Base-by-base conservation (phyloP, 2,113 vertebrate species). In the Tricholaema leucomelas region DNA sequence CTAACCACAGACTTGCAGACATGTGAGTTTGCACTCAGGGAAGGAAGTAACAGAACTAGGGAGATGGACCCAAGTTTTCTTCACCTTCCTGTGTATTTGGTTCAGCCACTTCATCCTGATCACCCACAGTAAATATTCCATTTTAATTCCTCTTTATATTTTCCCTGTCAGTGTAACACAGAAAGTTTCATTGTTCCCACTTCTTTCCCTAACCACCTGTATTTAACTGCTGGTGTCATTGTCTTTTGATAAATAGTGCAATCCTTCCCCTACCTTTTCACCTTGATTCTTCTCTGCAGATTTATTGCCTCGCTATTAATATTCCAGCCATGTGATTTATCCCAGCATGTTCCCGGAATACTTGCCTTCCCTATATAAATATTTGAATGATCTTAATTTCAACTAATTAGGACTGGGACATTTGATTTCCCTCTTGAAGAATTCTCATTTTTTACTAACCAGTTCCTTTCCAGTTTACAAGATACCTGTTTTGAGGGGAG, bases 311-410 rank as follows among this genome's bases (percentile, higher is more conserved):
- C 4, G 14, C 89, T 95, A 95, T 96, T 94, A 95, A 94, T 93
- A 95, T 96, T 96, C 93, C 69, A 94, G 69, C 60, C 92, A 88
- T 24, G 81, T 93, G 94, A 94, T 88, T 77, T 92, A 90, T 87
- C 80, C 85, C 95, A 91, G 93, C 87, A 69, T 94, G 85, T 94
- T 95, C 93, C 91, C 64, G 0, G 88, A 96, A 95, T 93, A 95
- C 85, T 91, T 94, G 65, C 83, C 80, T 96, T 92, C 94, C 82
- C 76, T 95, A 85, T 96, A 92, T 94, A 93, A 95, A 94, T 96
- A 94, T 95, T 96, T 96, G 93, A 93, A 93, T 96, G 64, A 92
- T 96, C 90, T 93, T 94, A 96, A 96, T 93, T 96, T 95, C 87
- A 92, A 52, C 88, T 95, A 96, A 96, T 96, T 96, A 96, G 93